Evolutionary conservation across 1,140 invertebrate species (phyloP), one percentile per base, ranked within the genome.

Genomic region (Philopotamus ludificatus): DNA sequence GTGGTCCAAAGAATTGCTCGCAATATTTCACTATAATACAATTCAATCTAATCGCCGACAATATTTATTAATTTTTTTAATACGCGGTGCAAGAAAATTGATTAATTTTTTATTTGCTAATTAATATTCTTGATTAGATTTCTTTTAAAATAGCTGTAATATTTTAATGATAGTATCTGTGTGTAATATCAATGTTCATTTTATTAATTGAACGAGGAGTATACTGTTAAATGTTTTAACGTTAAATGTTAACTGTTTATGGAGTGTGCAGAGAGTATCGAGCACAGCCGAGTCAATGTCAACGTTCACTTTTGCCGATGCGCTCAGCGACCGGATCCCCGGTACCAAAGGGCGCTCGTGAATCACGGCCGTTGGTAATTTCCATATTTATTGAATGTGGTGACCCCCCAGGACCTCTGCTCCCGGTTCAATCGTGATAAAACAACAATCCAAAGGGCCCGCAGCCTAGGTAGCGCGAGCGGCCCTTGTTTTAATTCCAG

Each of bases 351-450:
- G 53, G 63, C 34, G 10, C 4, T 49, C 39, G 65, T 66, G 55
- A 66, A 66, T 60, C 64, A 66, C 45, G 15, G 21, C 28, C 53
- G 65, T 66, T 66, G 53, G 62, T 57, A 60, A 67, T 67, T 67
- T 57, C 58, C 58, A 67, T 63, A 62, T 67, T 67, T 67, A 62
- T 67, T 67, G 58, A 67, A 67, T 51, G 59, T 55, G 8, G 41
- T 18, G 41, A 50, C 60, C 64, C 64, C 57, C 55, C 26, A 42
- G 15, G 39, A 25, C 44, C 16, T 44, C 28, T 34, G 47, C 28
- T 22, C 54, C 28, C 54, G 34, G 53, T 57, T 58, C 63, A 53
- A 60, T 67, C 65, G 59, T 49, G 65, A 67, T 67, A 67, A 62
- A 67, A 62, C 65, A 55, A 57, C 58, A 66, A 66, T 60, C 63